phyloP scores from a whole-genome alignment of 2,797 vertebrate species.

The Spatula versicolor region DNA sequence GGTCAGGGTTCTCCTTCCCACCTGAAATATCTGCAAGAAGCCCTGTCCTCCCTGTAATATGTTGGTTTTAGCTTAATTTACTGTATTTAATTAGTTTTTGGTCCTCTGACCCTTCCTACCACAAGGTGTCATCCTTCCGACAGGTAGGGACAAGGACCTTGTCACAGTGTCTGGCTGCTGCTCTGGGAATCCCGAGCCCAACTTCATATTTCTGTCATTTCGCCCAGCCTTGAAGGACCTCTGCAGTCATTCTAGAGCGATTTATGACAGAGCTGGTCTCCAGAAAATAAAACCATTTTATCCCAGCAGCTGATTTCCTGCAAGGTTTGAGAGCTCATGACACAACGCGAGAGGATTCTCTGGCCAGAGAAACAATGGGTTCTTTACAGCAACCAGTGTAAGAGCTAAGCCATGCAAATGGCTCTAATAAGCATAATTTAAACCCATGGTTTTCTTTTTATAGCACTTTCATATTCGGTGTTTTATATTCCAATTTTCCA shows the following conservation, averaged over 20 bases:
- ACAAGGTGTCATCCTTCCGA: slow-evolving; percentile 42
- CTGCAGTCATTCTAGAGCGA: background rate
- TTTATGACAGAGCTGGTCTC: background rate
- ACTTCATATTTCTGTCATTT: background rate
- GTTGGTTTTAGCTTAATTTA: background rate
- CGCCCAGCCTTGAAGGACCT: background rate
- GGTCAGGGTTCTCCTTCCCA: background rate
- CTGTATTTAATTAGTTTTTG: background rate
- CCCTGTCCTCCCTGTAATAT: rapidly evolving
- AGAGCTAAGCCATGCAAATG: slow-evolving; percentile 52
- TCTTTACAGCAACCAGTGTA: background rate
- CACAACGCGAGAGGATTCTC: background rate
- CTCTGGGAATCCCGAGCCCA: background rate
- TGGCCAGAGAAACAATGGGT: background rate
- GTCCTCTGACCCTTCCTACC: background rate
- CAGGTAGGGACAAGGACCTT: background rate
- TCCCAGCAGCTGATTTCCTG: background rate
- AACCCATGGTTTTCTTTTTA: slow-evolving; percentile 66
- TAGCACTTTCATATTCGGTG: slow-evolving; percentile 66
- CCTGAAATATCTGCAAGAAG: background rate
- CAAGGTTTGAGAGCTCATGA: background rate
- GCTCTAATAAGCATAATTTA: slow-evolving; percentile 74
- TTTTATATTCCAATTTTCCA: slow-evolving; percentile 77
- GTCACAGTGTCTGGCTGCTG: background rate
- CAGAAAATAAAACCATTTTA: background rate